Conservation (phyloP, 2,888 invertebrate genomes). For the Cephus pygmeus region DNA sequence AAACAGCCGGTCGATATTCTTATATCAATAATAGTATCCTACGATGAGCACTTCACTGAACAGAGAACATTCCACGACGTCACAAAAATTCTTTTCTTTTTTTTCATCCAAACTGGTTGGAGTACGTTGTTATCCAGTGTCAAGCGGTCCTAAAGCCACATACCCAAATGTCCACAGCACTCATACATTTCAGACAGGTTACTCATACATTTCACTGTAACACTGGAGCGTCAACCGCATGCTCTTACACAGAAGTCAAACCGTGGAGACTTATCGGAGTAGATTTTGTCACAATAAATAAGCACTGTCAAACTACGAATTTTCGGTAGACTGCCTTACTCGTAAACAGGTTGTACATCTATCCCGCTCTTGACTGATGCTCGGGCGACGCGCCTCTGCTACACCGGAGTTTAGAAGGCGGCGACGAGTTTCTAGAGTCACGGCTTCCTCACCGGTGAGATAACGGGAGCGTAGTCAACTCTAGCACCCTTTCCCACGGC, state of each 20-base stretch:
- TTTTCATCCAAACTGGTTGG: neutral
- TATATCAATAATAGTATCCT: neutral
- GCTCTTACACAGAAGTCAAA: neutral
- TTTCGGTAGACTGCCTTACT: neutral
- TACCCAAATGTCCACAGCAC: neutral
- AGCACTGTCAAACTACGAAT: neutral
- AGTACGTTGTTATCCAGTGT: neutral
- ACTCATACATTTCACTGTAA: neutral
- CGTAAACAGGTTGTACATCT: conserved; percentile 4
- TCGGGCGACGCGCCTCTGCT: conserved; percentile 6
- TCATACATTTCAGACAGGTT: neutral
- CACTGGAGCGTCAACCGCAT: neutral
- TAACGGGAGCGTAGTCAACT: neutral
- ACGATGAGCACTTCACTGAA: neutral
- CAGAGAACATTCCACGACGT: neutral
- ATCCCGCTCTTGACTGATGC: neutral
- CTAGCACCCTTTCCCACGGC: conserved; percentile 7
- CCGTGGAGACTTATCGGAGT: neutral
- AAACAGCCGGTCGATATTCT: neutral
- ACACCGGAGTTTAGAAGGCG: conserved; percentile 4
- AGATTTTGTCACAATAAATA: neutral
- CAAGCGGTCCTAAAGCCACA: neutral
- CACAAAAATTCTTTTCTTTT: neutral
- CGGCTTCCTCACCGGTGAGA: neutral
- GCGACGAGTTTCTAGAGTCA: conserved; percentile 2